Percentiles rank a stretch among this genome's conserved stretches.
Evolutionary conservation across 2,797 vertebrate genomes (phyloP).

Genomic region (Cryptoblepharus egeriae): DNA sequence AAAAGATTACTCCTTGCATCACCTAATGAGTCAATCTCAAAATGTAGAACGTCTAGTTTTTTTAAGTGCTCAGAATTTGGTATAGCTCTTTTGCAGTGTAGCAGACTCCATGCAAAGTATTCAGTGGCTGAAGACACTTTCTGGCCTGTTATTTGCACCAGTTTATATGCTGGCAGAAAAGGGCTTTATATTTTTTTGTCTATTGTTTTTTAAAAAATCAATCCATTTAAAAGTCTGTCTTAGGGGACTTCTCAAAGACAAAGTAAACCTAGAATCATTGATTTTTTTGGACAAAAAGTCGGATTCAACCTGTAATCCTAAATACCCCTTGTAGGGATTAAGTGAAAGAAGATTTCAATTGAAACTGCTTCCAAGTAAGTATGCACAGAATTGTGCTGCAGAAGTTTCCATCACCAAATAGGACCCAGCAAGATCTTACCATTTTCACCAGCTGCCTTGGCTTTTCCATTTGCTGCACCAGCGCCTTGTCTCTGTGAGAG

Average conservation of each 20-base stretch:
- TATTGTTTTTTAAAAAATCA: background rate
- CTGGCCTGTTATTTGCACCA: background rate
- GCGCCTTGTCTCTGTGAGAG: slow-evolving; percentile 89
- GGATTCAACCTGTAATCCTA: background rate
- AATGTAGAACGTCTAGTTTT: background rate
- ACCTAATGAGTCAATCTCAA: slow-evolving; percentile 13
- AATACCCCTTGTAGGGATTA: background rate
- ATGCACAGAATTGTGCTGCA: background rate
- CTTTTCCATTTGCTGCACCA: slow-evolving; percentile 89
- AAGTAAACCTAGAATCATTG: background rate
- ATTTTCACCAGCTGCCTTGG: slow-evolving; percentile 88
- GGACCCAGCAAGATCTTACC: slow-evolving; percentile 80
- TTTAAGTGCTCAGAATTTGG: background rate
- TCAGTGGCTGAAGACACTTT: background rate
- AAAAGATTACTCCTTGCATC: slow-evolving; percentile 33
- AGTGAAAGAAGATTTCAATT: background rate
- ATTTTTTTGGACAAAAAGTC: background rate
- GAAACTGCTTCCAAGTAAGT: background rate
- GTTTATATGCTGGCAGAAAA: background rate
- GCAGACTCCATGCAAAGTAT: background rate
- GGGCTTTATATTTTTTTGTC: background rate
- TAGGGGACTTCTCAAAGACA: background rate
- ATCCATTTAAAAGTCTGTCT: background rate
- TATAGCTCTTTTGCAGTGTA: background rate
- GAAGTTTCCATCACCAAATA: slow-evolving; percentile 14